Evolutionary conservation across 2,888 invertebrate species (phyloP).

Genomic region (Sinotaia quadrata): DNA sequence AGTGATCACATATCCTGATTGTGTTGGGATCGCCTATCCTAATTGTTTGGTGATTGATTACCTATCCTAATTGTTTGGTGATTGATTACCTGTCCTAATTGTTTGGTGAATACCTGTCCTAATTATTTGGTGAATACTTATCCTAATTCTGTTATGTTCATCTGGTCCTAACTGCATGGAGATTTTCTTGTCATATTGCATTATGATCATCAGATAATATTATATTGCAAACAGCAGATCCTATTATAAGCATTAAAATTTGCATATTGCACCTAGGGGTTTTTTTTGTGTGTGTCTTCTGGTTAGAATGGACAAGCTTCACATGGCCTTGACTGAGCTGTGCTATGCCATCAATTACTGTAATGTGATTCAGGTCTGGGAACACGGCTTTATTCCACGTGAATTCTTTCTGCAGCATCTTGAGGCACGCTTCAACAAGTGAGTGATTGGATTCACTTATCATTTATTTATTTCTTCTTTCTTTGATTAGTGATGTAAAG

Average conservation of each 20-base stretch:
- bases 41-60: too few relatives aligned
- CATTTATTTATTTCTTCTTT: neutral
- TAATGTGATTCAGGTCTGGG: slow-evolving; percentile 97
- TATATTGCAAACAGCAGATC: too few relatives aligned
- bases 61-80: too few relatives aligned
- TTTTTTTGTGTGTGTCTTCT: slow-evolving; percentile 7
- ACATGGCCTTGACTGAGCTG: slow-evolving; percentile 97
- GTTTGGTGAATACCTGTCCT: too few relatives aligned
- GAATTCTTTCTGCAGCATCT: slow-evolving; percentile 98
- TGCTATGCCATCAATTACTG: slow-evolving; percentile 98
- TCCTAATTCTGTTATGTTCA: too few relatives aligned
- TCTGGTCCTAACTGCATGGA: too few relatives aligned
- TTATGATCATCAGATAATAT: too few relatives aligned
- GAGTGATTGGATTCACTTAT: slow-evolving; percentile 33
- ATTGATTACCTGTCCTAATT: too few relatives aligned
- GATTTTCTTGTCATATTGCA: too few relatives aligned
- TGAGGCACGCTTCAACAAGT: slow-evolving; percentile 80
- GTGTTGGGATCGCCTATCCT: too few relatives aligned
- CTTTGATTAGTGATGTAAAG: neutral
- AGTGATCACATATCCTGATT: too few relatives aligned
- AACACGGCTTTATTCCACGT: slow-evolving; percentile 97
- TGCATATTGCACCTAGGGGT: neutral
- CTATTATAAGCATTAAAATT: neutral
- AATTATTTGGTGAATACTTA: too few relatives aligned
- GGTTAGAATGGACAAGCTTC: slow-evolving; percentile 93